These are phyloP conservation scores for Benitochromis conjunctus DNA, from an alignment of 2,113 vertebrate species.

Conservation along the genomic window DNA sequence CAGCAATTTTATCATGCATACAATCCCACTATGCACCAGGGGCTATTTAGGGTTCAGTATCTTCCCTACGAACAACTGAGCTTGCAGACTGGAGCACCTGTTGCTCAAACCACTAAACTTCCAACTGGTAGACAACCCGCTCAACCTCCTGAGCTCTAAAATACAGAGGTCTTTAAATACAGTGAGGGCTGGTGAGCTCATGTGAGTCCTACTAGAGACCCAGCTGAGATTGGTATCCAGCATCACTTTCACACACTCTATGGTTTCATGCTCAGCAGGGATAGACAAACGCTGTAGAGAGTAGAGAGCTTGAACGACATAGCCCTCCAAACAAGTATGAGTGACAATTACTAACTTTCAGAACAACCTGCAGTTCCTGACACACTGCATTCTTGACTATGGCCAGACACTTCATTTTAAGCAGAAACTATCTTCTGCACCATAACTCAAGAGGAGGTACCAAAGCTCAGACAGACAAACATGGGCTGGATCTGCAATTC, in stretches of 20 bases:
- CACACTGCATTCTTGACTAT: background rate
- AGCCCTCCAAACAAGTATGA: background rate
- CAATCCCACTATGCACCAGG: background rate
- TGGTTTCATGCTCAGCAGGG: background rate
- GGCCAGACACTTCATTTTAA: background rate
- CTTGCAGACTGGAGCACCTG: background rate
- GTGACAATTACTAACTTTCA: background rate
- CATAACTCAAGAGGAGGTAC: background rate
- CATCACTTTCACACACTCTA: background rate
- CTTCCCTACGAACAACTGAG: background rate
- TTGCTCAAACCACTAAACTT: background rate
- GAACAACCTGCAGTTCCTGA: background rate
- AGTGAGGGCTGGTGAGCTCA: background rate
- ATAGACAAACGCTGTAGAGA: background rate
- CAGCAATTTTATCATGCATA: background rate
- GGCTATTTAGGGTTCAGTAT: background rate
- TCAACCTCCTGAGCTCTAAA: background rate
- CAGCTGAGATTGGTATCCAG: background rate
- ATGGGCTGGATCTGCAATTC: background rate
- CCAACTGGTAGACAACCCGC: background rate
- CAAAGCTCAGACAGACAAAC: background rate
- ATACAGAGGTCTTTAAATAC: background rate
- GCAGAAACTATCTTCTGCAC: background rate
- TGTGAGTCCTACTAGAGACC: background rate
- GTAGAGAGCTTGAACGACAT: background rate